Evolutionary conservation across 2,888 invertebrate species (phyloP), one percentile per base, ranked within the genome.

Genomic region (Eristalis arbustorum): DNA sequence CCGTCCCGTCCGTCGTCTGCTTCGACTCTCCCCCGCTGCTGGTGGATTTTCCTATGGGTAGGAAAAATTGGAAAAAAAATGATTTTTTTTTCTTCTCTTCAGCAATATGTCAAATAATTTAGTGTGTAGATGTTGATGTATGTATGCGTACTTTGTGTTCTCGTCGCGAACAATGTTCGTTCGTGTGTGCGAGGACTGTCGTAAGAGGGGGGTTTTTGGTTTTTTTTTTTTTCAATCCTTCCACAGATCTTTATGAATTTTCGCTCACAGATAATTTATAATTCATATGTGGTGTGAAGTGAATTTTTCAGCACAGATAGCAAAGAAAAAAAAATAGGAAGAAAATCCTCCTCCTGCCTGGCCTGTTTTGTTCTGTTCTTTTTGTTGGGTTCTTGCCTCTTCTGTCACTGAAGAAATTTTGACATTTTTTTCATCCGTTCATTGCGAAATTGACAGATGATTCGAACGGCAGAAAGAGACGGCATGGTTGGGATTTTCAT

Each of bases 71-170:
- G 68, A 75, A 68, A 63, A 56, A 72, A 67, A 25, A 25, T 2
- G 25, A 25, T 25, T 28, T 72, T 77, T 73, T 77, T 87, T 78
- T 76, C 69, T 18, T 18, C 42, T 75, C n/a, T 66, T 83, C 63
- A 72, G 75, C 75, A 78, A 87, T 76, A 85, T 83, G 87, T 87
- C 87, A 87, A 87, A 87, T 25, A 83, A 68, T 67, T 31, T 85
- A 8, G 82, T 78, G 74, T 83, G 79, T 68, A 71, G 66, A 68
- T 67, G 74, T 71, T 57, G 82, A 64, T 87, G 76, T 73, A 63
- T 82, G 83, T 73, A 63, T 82, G 83, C 83, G 83, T 83, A 87
- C 80, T 77, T 76, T 81, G 64, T 71, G 34, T 40, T 23, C 31
- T 66, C 23, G 34, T 66, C 23, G 18, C 22, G 28, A 62, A 59